Percentiles rank a stretch among this genome's conserved stretches.
Evolutionary conservation across 1,140 invertebrate genomes (phyloP).

Genomic region (Lineus longissimus): DNA sequence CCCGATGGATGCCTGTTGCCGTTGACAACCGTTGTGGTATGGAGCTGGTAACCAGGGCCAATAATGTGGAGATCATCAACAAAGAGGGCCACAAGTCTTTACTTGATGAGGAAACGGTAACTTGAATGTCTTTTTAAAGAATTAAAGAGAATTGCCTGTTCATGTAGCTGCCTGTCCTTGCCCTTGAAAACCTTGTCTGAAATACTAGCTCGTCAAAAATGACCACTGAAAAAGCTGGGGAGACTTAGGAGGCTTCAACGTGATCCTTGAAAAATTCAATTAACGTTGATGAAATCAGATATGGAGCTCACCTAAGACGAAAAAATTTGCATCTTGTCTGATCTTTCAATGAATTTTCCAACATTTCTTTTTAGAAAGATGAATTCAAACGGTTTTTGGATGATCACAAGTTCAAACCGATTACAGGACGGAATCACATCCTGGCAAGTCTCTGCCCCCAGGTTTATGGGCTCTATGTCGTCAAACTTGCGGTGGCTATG

Average conservation of each 20-base stretch:
- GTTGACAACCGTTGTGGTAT: conserved; percentile 65
- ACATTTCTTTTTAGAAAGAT: conserved; percentile 56
- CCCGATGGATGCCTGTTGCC: conserved; percentile 66
- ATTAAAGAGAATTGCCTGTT: background rate
- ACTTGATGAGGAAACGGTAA: conserved; percentile 65
- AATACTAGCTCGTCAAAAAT: background rate
- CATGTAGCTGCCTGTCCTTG: no score
- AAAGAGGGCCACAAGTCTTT: conserved; percentile 61
- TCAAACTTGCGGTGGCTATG: conserved; percentile 78
- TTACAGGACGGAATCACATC: conserved; percentile 75
- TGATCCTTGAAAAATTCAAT: no score
- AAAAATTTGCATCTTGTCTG: no score
- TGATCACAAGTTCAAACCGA: conserved; percentile 60
- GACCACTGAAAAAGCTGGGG: no score
- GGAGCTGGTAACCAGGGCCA: conserved; percentile 69
- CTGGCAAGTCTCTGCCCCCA: conserved; percentile 79
- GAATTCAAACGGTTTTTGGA: conserved; percentile 76
- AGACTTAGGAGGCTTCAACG: no score
- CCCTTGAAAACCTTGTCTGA: background rate
- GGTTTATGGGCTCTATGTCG: conserved; percentile 81
- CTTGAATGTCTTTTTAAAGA: conserved; percentile 2
- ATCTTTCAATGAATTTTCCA: no score
- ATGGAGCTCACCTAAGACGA: no score
- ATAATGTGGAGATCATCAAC: conserved; percentile 69
- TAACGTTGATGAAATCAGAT: no score